Conservation (phyloP, 2,113 vertebrate genomes). For the Melierax canorus region DNA sequence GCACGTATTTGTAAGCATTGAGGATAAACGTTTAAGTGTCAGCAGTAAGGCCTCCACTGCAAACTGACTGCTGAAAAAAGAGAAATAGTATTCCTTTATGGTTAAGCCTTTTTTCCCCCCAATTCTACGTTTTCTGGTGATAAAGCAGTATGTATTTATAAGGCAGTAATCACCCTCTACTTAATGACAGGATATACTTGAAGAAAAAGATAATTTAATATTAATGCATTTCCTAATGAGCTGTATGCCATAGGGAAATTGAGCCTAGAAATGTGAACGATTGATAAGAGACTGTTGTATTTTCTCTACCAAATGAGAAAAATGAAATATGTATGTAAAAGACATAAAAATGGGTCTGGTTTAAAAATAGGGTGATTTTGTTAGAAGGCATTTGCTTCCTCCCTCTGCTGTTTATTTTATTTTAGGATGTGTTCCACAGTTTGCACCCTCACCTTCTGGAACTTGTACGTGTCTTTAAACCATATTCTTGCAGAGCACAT, state of each 20-base stretch:
- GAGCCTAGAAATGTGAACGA: not conserved
- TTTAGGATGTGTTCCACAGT: not conserved
- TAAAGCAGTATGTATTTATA: not conserved
- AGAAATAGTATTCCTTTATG: not conserved
- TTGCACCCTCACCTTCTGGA: conserved; percentile 43
- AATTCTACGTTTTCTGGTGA: not conserved
- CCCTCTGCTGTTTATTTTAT: conserved; percentile 39
- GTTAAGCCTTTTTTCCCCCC: not conserved
- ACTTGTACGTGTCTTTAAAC: conserved; percentile 9
- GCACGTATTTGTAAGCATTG: not conserved
- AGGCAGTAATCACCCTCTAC: not conserved
- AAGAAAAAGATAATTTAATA: conserved; percentile 49
- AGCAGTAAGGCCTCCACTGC: not conserved
- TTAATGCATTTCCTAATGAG: conserved; percentile 21
- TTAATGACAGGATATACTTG: conserved; percentile 21
- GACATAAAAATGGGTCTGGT: not conserved
- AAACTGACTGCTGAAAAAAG: not conserved
- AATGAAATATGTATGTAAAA: not conserved
- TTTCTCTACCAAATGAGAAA: not conserved
- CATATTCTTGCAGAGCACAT: not conserved
- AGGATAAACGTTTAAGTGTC: not conserved
- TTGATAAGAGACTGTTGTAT: not conserved
- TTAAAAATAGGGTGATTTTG: conserved; percentile 23
- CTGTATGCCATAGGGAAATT: not conserved
- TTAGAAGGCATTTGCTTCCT: conserved; percentile 7